Conservation (phyloP, 1,140 invertebrate genomes). For the Meloidogyne hapla region DNA sequence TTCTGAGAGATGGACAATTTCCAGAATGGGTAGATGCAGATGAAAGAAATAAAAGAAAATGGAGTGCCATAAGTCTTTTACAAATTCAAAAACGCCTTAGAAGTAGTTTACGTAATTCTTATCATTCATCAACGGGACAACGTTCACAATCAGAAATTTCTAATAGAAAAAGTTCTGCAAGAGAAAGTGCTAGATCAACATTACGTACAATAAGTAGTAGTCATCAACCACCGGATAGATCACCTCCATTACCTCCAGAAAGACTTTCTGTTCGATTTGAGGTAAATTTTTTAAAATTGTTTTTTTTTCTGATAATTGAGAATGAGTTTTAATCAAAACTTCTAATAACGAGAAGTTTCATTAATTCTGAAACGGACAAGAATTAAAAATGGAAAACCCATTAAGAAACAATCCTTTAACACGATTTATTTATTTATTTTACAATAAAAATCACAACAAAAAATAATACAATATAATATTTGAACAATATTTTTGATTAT, state of each 20-base stretch:
- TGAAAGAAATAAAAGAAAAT: slow-evolving; percentile 23
- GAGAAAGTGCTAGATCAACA: neutral
- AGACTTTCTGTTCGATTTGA: slow-evolving; percentile 22
- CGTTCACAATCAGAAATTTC: neutral
- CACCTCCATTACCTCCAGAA: slow-evolving; percentile 22
- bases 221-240: slow-evolving; percentile 20
- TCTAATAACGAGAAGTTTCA: too few relatives aligned
- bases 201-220: neutral
- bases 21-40: slow-evolving; percentile 32
- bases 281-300: neutral
- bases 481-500: too few relatives aligned
- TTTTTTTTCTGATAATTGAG: too few relatives aligned
- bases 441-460: too few relatives aligned
- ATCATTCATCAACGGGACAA: neutral
- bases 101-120: slow-evolving; percentile 11
- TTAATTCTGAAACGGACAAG: too few relatives aligned
- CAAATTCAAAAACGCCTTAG: slow-evolving; percentile 1
- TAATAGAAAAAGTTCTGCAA: neutral
- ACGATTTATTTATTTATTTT: too few relatives aligned
- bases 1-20: slow-evolving; percentile 49
- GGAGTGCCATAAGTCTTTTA: slow-evolving; percentile 15
- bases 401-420: too few relatives aligned
- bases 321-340: too few relatives aligned
- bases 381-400: too few relatives aligned
- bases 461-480: too few relatives aligned